Base-by-base conservation (phyloP, 23 tunicate genomes). In the Halocynthia roretzi region DNA sequence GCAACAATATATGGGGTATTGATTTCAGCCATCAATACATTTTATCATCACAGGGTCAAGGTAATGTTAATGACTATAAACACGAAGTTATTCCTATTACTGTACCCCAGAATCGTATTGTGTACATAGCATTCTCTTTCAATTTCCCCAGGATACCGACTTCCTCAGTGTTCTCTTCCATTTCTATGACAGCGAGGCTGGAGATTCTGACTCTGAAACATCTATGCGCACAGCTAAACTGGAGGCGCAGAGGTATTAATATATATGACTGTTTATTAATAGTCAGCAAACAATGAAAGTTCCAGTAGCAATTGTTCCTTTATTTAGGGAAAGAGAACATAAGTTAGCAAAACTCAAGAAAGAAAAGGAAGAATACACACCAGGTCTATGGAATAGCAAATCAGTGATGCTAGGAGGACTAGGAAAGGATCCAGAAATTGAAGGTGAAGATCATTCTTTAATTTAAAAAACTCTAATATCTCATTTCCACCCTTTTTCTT, bases 341-440 rank as follows among this genome's bases (percentile, higher is more conserved):
- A 74, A 74, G 31, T 22, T 74, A 8, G 21, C 67, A 52, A 63
- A 52, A 8, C 66, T 74, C 0, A 74, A 53, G 50, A 74, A 74
- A 74, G 78, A 74, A 44, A 74, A 74, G 23, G 78, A 74, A 53
- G 78, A 74, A 74, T 74, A n/a, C 31, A 53, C 23, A 8, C 66
- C 78, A 8, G 98, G 92, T 8, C 51, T 92, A 57, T 92, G 98
- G 98, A 92, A 92, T 63, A 92, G 70, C 6, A 86, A 82, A 54
- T 51, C 83, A 20, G 87, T 92, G 12, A 71, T 56, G 7, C 57
- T 92, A 66, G 98, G 98, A 10, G 98, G 98, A 9, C 70, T 92
- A 48, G 98, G 98, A 52, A 86, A 80, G 63, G 73, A 64, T 54
- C 98, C 98, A 7, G 91, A 77, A 61, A 55, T 83, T 12, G 80